Evolutionary conservation across 2,113 vertebrate species (phyloP), one percentile per base, ranked within the genome.

Genomic region (Dipodomys spectabilis): DNA sequence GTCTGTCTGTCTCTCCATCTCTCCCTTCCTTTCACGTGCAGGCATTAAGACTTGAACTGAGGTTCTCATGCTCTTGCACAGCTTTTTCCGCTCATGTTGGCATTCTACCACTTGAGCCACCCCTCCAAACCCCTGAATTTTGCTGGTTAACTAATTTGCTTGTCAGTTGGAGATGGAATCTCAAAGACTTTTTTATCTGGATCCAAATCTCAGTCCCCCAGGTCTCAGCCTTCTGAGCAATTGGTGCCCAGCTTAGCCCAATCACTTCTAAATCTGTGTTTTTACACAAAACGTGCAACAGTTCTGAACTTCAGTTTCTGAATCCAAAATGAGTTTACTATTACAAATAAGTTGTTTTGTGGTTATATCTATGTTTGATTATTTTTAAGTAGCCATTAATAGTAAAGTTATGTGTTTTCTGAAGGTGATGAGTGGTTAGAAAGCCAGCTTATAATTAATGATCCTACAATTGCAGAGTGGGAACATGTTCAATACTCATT

Each of bases 331-430:
- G 49, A 49, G 49, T 49, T 49, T 74, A 80, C 12, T 74, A 67
- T 72, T 64, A 91, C 28, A 86, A 60, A 67, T 44, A 53, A 53
- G 15, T 86, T 89, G 62, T 65, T 95, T 92, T 92, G 30, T 72
- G n/a, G 69, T 86, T 88, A 11, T 68, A 57, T 82, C 11, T 27
- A 45, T 65, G 8, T 60, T 10, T 74, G 62, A 75, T 25, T 44
- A 6, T 93, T 82, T 89, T 86, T 82, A 28, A 88, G 7, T 83
- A 9, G 9, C 27, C 75, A 8, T 65, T 92, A 32, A 64, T 15
- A 80, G 27, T 28, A 81, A 78, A 80, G 10, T 12, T 35, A 84
- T 8, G 4, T 91, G 18, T 22, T 0, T 84, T 81, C 57, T 72
- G 19, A 80, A 80, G 16, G 0, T 30, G 75, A 87, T 82, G 49